A percentile compares a stretch with the other conserved stretches of the same genome.
These are phyloP conservation scores for Schizotus pectinicornis DNA, from an alignment of 2,888 invertebrate genomes.

Conservation along the genomic window DNA sequence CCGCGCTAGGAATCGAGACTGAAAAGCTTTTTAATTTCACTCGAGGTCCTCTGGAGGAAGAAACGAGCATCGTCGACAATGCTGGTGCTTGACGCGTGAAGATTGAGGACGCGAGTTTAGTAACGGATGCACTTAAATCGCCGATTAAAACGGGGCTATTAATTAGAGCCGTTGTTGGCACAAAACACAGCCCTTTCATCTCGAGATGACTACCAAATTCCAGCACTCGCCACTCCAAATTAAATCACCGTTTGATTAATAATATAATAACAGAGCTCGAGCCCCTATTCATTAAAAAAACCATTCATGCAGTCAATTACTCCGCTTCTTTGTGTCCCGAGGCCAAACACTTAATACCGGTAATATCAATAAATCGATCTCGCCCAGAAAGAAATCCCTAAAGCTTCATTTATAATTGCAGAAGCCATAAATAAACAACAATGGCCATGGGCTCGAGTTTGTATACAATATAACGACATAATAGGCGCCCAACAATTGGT, in stretches of 20 bases:
- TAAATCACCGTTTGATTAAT: slow-evolving; percentile 21
- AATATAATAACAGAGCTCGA: slow-evolving; percentile 13
- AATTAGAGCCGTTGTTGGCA: too few species aligned
- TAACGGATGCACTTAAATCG: too few species aligned
- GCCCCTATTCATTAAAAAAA: slow-evolving; percentile 11
- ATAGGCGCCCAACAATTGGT: slow-evolving; percentile 47
- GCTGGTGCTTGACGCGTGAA: too few species aligned
- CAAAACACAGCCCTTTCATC: too few species aligned
- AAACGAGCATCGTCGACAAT: too few species aligned
- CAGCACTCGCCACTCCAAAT: slow-evolving; percentile 15
- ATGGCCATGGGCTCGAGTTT: slow-evolving; percentile 40
- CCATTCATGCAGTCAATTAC: slow-evolving; percentile 10
- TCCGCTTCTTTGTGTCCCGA: slow-evolving; percentile 3
- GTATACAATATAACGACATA: slow-evolving; percentile 49
- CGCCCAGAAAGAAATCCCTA: slow-evolving; percentile 26
- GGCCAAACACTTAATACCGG: slow-evolving; percentile 10
- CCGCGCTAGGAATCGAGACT: too few species aligned
- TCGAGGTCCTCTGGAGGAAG: too few species aligned
- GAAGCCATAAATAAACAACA: slow-evolving; percentile 40
- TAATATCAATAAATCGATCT: slow-evolving; percentile 20
- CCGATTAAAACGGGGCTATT: too few species aligned
- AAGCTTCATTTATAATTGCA: slow-evolving; percentile 38
- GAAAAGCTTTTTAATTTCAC: too few species aligned
- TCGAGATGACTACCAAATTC: slow-evolving; percentile 12
- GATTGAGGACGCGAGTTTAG: too few species aligned